These are phyloP conservation scores for Malurus elegans DNA, from an alignment of 2,113 vertebrate genomes.

Conservation along the genomic window DNA sequence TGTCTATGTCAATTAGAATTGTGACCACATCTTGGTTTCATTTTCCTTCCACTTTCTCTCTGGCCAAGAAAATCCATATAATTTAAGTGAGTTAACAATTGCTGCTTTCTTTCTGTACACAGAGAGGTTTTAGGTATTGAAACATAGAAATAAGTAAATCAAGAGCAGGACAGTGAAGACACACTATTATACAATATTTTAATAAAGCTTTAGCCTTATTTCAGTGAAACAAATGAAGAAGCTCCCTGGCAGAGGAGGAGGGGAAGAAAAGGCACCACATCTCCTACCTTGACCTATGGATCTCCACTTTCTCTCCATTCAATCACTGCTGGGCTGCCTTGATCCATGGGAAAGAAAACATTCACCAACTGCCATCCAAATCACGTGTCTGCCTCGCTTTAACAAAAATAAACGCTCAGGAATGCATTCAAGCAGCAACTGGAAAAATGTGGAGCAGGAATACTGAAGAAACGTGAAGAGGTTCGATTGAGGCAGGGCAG, in stretches of 20 bases:
- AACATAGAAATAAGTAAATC: neutral
- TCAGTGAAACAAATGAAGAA: neutral
- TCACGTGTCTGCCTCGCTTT: rapidly evolving
- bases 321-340: neutral
- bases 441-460: neutral
- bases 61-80: neutral
- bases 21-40: neutral
- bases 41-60: neutral
- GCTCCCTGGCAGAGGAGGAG: rapidly evolving
- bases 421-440: neutral
- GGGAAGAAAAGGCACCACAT: neutral
- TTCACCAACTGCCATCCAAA: neutral
- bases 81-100: neutral
- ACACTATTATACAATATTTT: neutral
- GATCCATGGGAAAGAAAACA: neutral
- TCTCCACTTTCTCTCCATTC: neutral
- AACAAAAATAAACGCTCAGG: neutral
- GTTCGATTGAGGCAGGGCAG: neutral
- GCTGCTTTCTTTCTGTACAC: neutral
- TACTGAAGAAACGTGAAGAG: rapidly evolving
- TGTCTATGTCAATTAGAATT: neutral
- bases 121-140: neutral
- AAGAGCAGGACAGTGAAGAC: neutral
- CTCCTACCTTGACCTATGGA: neutral
- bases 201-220: neutral